Conservation (phyloP, 1,140 invertebrate genomes). For the Tetramorium alpestre region DNA sequence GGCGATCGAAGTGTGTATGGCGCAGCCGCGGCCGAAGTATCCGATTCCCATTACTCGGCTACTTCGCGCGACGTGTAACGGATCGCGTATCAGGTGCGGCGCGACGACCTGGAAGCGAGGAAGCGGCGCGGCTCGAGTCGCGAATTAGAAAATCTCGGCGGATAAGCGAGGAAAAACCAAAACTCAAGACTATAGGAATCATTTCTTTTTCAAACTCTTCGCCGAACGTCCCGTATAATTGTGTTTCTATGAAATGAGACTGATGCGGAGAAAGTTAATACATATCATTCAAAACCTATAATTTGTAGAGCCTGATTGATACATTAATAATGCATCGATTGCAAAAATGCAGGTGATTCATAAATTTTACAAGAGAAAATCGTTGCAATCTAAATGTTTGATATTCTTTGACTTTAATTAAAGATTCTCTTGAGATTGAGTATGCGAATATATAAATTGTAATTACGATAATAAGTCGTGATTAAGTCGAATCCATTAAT, state of each 20-base stretch:
- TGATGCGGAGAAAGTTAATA: neutral
- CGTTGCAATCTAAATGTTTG: neutral
- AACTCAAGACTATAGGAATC: neutral
- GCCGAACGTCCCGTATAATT: neutral
- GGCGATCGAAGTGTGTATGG: slow-evolving; percentile 4
- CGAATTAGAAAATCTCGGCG: slow-evolving; percentile 19
- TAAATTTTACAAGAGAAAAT: neutral
- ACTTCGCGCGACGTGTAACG: slow-evolving; percentile 30
- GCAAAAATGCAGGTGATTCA: neutral
- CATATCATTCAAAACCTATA: neutral
- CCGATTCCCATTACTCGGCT: slow-evolving; percentile 46
- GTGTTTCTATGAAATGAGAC: neutral
- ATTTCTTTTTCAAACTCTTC: neutral
- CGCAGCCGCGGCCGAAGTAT: slow-evolving; percentile 36
- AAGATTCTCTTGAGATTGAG: neutral
- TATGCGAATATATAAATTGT: neutral
- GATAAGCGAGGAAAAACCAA: neutral
- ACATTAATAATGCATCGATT: neutral
- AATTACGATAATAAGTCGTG: neutral
- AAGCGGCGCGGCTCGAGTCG: neutral
- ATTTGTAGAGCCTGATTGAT: neutral
- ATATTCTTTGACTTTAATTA: neutral
- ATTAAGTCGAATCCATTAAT: neutral
- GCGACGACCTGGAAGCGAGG: slow-evolving; percentile 33
- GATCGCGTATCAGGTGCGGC: slow-evolving; percentile 45